A percentile compares a stretch with the other conserved stretches of the same genome.
These are phyloP conservation scores for Anser brachyrhynchus DNA, from an alignment of 2,113 vertebrate genomes.

Conservation along the genomic window DNA sequence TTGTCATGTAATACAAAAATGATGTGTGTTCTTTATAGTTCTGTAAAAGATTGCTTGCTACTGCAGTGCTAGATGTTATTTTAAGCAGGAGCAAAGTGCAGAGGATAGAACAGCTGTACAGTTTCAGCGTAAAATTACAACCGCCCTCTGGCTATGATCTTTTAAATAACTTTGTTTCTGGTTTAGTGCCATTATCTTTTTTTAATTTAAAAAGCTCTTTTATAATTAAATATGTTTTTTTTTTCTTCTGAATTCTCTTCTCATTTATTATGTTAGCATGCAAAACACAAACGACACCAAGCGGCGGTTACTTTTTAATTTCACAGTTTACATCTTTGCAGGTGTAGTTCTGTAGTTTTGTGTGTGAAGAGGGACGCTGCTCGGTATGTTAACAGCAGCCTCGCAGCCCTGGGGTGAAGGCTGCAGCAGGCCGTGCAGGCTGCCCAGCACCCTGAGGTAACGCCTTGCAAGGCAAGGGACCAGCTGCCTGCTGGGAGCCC, in stretches of 20 bases:
- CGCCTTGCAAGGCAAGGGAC: too few relatives aligned
- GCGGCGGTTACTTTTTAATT: neutral
- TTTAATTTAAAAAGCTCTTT: conserved; percentile 75
- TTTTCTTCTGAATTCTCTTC: conserved; percentile 71
- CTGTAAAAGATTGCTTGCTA: conserved; percentile 43
- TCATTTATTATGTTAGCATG: conserved; percentile 42
- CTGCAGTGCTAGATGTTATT: conserved; percentile 51
- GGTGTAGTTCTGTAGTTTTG: neutral
- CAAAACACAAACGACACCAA: neutral
- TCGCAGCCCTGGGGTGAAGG: neutral
- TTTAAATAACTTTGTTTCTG: conserved; percentile 61
- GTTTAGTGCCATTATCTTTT: conserved; percentile 78
- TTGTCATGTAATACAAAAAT: conserved; percentile 9
- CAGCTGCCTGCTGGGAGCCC: too few relatives aligned
- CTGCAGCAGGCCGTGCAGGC: too few relatives aligned
- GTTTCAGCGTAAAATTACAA: conserved; percentile 49
- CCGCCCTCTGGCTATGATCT: conserved; percentile 60
- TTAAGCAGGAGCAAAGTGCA: conserved; percentile 55
- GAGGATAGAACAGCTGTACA: conserved; percentile 51
- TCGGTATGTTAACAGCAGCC: neutral
- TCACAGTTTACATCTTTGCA: neutral
- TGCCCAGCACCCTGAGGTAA: too few relatives aligned
- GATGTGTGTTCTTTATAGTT: conserved; percentile 40
- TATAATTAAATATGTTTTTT: conserved; percentile 74
- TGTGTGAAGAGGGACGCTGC: neutral